Base-by-base conservation (phyloP, 2,888 invertebrate genomes). In the Laothoe populi region DNA sequence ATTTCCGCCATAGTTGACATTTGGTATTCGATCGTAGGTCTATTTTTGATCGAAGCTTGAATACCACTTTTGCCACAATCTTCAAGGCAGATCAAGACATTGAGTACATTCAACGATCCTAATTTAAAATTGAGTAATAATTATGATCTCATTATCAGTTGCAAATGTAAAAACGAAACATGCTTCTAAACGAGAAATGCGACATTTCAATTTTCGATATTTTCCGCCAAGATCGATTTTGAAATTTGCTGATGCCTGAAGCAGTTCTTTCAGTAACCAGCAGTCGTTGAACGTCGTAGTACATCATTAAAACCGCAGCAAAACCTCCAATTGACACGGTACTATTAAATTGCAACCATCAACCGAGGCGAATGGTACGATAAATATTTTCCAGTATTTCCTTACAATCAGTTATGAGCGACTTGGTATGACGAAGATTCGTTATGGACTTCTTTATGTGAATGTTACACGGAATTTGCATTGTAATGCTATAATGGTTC, bases 381-480 rank as follows among this genome's bases (percentile, higher is more conserved):
- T 53, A 35, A 53, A n/a, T 11, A 53, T 53, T 53, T 53, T 53
- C 53, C 19, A 35, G 35, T 19, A 31, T 35, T 11, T 10, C 8
- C 35, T 49, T 49, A 49, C 49, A 49, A 49, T 53, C 53, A 53
- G 19, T 53, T 53, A 31, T 49, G 49, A 31, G 10, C 49, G 26
- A 49, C 49, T 16, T 49, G 49, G 53, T 19, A 31, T 26, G 16
- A 49, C 4, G n/a, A 16, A 24, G 7, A 53, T 35, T 53, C 19
- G 31, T 8, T 10, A 53, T 53, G 31, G 53, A 35, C 3, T 53
- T 31, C 35, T 35, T 26, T 19, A 19, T 19, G 31, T 1, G 5
- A 53, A 53, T 16, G 19, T 31, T 46, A 4, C 0, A 16, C 3
- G 16, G 7, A 53, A 53, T 35, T 35, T 5, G 10, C 11, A 10